These are phyloP conservation scores for Euclidia mi DNA, from an alignment of 2,888 invertebrate species.

Conservation along the genomic window DNA sequence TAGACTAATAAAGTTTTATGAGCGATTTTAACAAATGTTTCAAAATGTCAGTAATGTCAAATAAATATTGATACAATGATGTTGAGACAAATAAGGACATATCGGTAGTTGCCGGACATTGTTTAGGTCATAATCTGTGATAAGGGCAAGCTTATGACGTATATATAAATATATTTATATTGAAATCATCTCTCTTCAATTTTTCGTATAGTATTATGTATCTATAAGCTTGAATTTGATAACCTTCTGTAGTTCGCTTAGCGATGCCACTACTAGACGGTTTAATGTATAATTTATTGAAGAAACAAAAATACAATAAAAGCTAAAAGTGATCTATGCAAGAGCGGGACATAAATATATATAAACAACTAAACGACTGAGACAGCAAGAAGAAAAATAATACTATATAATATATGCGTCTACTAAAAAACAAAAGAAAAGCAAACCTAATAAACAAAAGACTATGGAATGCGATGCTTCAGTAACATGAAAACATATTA, in stretches of 20 bases:
- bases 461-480: too few relatives aligned
- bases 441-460: too few relatives aligned
- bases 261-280: slow-evolving; percentile 67
- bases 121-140: slow-evolving; percentile 87
- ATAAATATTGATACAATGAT: slow-evolving; percentile 41
- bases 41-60: slow-evolving; percentile 33
- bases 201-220: slow-evolving; percentile 65
- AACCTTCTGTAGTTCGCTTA: slow-evolving; percentile 88
- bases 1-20: too few relatives aligned
- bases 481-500: too few relatives aligned
- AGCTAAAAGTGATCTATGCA: too few relatives aligned
- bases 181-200: slow-evolving; percentile 66
- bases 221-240: slow-evolving; percentile 85
- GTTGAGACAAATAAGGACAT: slow-evolving; percentile 73
- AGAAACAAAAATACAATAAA: too few relatives aligned
- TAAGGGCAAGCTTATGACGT: slow-evolving; percentile 86
- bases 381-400: too few relatives aligned
- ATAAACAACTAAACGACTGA: too few relatives aligned
- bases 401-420: too few relatives aligned
- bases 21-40: slow-evolving; percentile 36
- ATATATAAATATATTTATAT: slow-evolving; percentile 67
- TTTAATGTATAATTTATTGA: slow-evolving; percentile 10
- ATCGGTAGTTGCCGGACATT: slow-evolving; percentile 80
- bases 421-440: too few relatives aligned
- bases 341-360: too few relatives aligned